Evolutionary conservation across 2,888 invertebrate genomes (phyloP), one percentile per base, ranked within the genome.

Genomic region (Copidosoma aretas): DNA sequence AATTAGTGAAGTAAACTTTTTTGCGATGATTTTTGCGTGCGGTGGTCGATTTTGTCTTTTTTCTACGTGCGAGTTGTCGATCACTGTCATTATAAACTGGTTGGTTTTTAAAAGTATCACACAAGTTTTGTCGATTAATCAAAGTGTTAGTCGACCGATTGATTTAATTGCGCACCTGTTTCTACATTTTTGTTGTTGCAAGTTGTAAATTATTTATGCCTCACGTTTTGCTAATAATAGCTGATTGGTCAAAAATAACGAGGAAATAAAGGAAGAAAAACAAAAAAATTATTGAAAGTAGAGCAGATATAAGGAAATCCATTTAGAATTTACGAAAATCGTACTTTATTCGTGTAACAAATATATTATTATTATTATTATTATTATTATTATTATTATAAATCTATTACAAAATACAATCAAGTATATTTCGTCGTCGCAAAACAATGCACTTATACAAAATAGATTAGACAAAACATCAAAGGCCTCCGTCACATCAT

Each of bases 331-430:
- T 71, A 65, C 21, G 57, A 71, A 71, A 72, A 69, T 67, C 56
- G 46, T 63, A 67, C 59, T 72, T 72, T 72, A 72, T 72, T 72
- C 49, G 51, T 69, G 59, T 67, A 72, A 72, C 64, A 72, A 69
- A 67, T 69, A 64, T 71, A 60, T 56, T 64, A 53, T n/a, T n/a
- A n/a, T n/a, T n/a, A n/a, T n/a, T n/a, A n/a, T n/a, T n/a, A n/a
- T n/a, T n/a, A n/a, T n/a, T n/a, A n/a, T n/a, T n/a, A n/a, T n/a
- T n/a, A n/a, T n/a, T n/a, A n/a, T 64, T 70, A 67, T 49, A 70
- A 69, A 72, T 65, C 62, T 69, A 67, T 67, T 71, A 71, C 62
- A 71, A 71, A 71, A 69, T 63, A 65, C 53, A 54, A 39, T 46
- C 3, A 46, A 39, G 10, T 52, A 57, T 68, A 57, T 68, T 67